Evolutionary conservation across 2,888 invertebrate genomes (phyloP).

Genomic region (Fragum fragum): DNA sequence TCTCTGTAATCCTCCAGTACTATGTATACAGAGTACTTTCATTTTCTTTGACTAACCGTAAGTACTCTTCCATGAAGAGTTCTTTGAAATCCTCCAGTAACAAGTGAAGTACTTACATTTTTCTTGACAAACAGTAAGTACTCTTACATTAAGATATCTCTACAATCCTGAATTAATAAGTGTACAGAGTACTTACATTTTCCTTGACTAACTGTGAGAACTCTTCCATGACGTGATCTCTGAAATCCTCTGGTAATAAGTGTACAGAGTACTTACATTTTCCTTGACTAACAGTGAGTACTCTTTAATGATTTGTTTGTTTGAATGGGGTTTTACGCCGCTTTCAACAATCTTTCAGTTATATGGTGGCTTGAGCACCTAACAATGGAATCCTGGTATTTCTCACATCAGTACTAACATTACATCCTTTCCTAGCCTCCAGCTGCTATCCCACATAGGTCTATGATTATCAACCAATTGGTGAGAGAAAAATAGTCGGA

Average conservation of each 20-base stretch:
- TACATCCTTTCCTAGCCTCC: no score
- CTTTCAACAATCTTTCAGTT: no score
- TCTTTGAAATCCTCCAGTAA: background rate
- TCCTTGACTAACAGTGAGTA: slow-evolving; percentile 91
- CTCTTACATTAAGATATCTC: slow-evolving; percentile 88
- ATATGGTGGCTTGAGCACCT: no score
- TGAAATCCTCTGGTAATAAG: slow-evolving; percentile 79
- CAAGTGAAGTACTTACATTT: slow-evolving; percentile 90
- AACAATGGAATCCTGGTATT: no score
- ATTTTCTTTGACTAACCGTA: background rate
- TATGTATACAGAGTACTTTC: no score
- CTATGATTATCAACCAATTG: no score
- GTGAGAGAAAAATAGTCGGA: no score
- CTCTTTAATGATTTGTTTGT: no score
- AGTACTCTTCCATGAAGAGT: background rate
- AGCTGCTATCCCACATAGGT: no score
- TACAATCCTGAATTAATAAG: slow-evolving; percentile 79
- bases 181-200: slow-evolving; percentile 89
- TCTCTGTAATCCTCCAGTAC: background rate
- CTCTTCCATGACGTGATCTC: slow-evolving; percentile 88
- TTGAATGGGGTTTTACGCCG: no score
- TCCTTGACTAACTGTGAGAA: slow-evolving; percentile 91
- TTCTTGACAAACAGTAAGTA: slow-evolving; percentile 91
- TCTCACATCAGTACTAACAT: no score
- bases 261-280: slow-evolving; percentile 89